Base-by-base conservation (phyloP, 2,888 invertebrate species). In the Belgica antarctica region DNA sequence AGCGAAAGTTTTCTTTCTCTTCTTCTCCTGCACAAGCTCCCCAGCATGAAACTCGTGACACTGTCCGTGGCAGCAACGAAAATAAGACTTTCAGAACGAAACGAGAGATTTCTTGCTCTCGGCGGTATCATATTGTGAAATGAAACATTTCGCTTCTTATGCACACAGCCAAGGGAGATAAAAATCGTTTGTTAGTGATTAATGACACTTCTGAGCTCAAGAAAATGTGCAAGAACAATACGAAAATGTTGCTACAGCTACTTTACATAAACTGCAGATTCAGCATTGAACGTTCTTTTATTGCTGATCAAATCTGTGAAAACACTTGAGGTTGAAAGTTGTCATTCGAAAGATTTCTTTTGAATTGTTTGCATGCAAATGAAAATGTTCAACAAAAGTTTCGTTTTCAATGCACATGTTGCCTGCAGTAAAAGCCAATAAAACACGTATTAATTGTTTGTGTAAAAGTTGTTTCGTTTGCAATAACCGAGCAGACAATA, bases 41-140 rank as follows among this genome's bases (percentile, higher is more conserved):
- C 52, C 12, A 52, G 22, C 52, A 52, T 52, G 52, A 22, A 52
- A 52, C 19, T 52, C 52, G 52, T 52, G 52, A 52, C 52, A 31
- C 12, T 5, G n/a, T n/a, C n/a, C 34, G 5, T 12, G 34, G 12
- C 34, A 19, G 2, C 7, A 52, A 52, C 19, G 52, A 52, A 22
- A 52, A 52, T 52, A 22, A 52, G 52, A 52, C 22, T 52, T 52
- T 52, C 22, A 52, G 52, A 52, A 52, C 52, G 12, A 19, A n/a
- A 52, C 52, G 52, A 52, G n/a, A n/a, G n/a, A n/a, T n/a, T n/a
- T n/a, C n/a, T n/a, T n/a, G n/a, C 19, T 52, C 19, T 52, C 41
- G 41, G 15, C 3, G 15, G 41, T 12, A 4, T 12, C 7, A 41
- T 7, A 31, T 41, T 41, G 41, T n/a, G 15, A 12, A 41, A 17